Evolutionary conservation across 2,113 vertebrate genomes (phyloP).

Genomic region (Indri indri): DNA sequence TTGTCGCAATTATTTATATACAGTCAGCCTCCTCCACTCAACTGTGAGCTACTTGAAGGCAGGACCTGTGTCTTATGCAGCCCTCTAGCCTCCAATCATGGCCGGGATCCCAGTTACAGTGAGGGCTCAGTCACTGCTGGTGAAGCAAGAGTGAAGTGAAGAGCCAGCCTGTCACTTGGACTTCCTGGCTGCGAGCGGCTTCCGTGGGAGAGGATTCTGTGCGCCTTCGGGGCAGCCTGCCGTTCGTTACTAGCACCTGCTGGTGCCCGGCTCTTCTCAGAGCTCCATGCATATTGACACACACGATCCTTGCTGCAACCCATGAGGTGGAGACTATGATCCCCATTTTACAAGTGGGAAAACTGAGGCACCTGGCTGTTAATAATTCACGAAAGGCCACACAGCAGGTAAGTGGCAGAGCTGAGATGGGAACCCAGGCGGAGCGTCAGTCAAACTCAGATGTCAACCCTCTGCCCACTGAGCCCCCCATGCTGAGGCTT

Average conservation of each 20-base stretch:
- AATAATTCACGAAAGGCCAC: neutral
- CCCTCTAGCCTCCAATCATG: neutral
- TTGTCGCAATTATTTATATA: fast-evolving
- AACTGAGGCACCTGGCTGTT: neutral
- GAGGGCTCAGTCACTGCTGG: fast-evolving
- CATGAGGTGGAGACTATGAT: neutral
- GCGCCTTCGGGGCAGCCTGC: fast-evolving
- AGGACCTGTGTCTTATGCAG: neutral
- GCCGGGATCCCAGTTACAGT: neutral
- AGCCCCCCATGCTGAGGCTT: fast-evolving
- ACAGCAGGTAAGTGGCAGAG: neutral
- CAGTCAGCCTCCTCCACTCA: neutral
- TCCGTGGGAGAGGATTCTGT: neutral
- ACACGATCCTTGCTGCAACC: neutral
- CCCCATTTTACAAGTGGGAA: neutral
- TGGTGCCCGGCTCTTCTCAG: neutral
- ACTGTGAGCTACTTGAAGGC: neutral
- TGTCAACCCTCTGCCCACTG: fast-evolving
- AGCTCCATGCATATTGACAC: neutral
- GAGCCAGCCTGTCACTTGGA: neutral
- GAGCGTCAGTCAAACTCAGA: neutral
- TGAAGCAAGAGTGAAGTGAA: too few species aligned
- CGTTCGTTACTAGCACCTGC: neutral
- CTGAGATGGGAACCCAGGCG: neutral
- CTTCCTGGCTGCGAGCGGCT: neutral